Conservation (phyloP, 2,888 invertebrate genomes). For the Leptothorax acervorum region DNA sequence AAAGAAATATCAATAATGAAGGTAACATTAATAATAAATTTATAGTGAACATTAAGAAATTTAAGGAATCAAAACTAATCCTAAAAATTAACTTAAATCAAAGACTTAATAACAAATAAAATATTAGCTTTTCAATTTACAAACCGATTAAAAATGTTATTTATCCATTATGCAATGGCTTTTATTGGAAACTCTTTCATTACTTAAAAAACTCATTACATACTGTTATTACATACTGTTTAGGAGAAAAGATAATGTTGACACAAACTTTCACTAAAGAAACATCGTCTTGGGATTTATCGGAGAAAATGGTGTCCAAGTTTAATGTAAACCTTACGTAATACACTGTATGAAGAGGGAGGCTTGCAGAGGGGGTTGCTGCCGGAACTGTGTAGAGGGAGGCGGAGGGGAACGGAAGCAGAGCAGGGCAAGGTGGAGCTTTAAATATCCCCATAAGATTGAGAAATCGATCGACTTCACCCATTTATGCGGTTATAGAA, state of each 20-base stretch:
- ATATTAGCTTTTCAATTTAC: background rate
- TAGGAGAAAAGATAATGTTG: constrained; percentile 26
- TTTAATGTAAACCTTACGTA: constrained; percentile 45
- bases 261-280: constrained; percentile 28
- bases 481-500: background rate
- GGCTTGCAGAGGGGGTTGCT: constrained; percentile 22
- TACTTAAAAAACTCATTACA: background rate
- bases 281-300: constrained; percentile 25
- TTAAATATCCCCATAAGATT: constrained; percentile 50
- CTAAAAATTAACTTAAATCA: background rate
- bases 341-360: constrained; percentile 34
- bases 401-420: constrained; percentile 25
- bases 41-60: background rate
- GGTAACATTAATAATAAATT: too few species aligned
- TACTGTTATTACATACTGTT: background rate
- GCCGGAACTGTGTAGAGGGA: background rate
- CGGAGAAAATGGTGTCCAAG: constrained; percentile 26
- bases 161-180: too few species aligned
- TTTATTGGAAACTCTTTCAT: background rate
- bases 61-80: background rate
- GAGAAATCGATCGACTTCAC: constrained; percentile 40
- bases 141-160: background rate
- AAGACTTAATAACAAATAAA: background rate
- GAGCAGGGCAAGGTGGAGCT: constrained; percentile 61
- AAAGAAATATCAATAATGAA: background rate